Conservation (phyloP, 2,113 vertebrate species). For the Mirounga angustirostris region DNA sequence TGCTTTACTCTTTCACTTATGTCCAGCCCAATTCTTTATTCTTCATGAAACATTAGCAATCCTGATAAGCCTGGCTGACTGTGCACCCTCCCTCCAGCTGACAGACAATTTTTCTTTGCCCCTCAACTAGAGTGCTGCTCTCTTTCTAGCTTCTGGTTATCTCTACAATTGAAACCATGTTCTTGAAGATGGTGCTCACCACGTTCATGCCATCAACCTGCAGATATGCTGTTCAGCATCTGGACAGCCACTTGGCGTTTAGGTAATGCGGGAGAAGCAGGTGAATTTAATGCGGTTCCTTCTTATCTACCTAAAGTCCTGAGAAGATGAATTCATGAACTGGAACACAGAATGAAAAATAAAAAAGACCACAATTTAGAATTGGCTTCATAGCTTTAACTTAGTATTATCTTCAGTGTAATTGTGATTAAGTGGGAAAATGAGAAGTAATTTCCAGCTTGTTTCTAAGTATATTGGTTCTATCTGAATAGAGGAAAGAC, state of each 20-base stretch:
- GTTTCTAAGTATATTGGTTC: conserved; percentile 42
- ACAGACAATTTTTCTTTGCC: neutral
- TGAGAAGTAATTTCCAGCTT: neutral
- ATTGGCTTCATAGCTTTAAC: neutral
- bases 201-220: too few relatives aligned
- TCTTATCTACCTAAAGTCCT: neutral
- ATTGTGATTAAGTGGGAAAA: conserved; percentile 20
- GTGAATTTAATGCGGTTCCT: neutral
- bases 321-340: neutral
- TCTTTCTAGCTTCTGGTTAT: neutral
- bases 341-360: neutral
- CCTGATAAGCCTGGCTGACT: neutral
- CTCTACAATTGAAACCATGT: neutral
- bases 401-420: neutral
- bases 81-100: neutral
- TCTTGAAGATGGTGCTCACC: neutral
- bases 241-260: neutral
- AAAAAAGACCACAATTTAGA: neutral
- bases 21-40: neutral
- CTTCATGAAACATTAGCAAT: neutral
- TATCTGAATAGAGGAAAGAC: conserved; percentile 44
- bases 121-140: neutral
- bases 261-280: neutral
- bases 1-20: neutral
- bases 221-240: neutral